Evolutionary conservation across 2,888 invertebrate species (phyloP).

Genomic region (Drosophila pegasa): DNA sequence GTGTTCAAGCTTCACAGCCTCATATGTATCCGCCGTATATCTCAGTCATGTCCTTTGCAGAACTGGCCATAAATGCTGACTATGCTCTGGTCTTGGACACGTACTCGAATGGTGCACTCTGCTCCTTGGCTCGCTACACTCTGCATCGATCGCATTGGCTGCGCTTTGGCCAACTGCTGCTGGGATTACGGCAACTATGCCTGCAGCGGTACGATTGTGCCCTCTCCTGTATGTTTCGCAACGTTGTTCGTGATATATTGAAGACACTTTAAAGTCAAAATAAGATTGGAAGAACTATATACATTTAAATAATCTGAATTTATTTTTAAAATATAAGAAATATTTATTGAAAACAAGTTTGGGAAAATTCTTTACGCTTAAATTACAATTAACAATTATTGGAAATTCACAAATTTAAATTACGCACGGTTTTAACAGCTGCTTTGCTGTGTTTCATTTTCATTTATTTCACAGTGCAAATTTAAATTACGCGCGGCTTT

Average conservation of each 20-base stretch:
- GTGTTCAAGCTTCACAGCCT: conserved; percentile 9
- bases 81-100: conserved; percentile 80
- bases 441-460: conserved; percentile 23
- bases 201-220: conserved; percentile 81
- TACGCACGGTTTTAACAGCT: conserved; percentile 32
- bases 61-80: conserved; percentile 77
- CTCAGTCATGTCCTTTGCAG: conserved; percentile 48
- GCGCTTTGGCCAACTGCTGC: conserved; percentile 82
- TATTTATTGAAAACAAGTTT: not conserved
- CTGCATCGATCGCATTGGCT: conserved; percentile 83
- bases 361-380: no score
- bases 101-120: conserved; percentile 81
- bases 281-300: conserved; percentile 1
- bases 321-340: not conserved
- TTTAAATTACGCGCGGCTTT: not conserved
- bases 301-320: not conserved
- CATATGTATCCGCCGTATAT: not conserved
- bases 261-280: conserved; percentile 51
- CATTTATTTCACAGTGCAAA: conserved; percentile 4
- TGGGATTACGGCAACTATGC: conserved; percentile 83
- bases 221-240: conserved; percentile 80
- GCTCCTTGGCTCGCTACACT: conserved; percentile 83
- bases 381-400: not conserved
- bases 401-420: not conserved
- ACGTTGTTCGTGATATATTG: conserved; percentile 79